Evolutionary conservation across 2,797 vertebrate genomes (phyloP), one percentile per base, ranked within the genome.

Genomic region (Paguma larvata): DNA sequence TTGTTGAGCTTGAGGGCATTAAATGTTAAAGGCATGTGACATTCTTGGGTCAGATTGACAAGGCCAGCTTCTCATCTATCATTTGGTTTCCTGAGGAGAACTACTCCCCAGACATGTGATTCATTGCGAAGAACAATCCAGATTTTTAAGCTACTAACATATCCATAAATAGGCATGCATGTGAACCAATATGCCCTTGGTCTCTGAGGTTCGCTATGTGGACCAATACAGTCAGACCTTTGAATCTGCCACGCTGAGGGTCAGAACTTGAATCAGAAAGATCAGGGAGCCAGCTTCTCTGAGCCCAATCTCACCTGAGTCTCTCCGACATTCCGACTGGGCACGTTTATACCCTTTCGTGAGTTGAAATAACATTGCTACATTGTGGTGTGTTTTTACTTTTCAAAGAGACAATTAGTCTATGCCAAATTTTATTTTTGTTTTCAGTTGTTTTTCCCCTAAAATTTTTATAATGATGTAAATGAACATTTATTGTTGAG

Each of bases 51-150:
- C 86, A 68, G 41, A 87, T 48, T 48, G 62, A 89, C 79, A 67
- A 93, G 77, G 32, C 13, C 80, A 82, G 41, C 62, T 85, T 94
- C 70, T 96, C 65, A 91, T 87, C 70, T 94, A 21, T 95, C 95
- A 96, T 84, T 80, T 97, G 95, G 32, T 91, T 86, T 96, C 77
- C 41, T 80, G 63, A 89, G 68, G 91, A 94, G 83, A 82, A 48
- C 32, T 73, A 3, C 63, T 88, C 73, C 59, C 83, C 21, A 82
- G 38, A 63, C 62, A 95, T 3, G 1, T 44, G 14, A 95, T 89
- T 96, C 53, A 44, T 83, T 93, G 68, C 95, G 83, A 92, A 90
- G 73, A 96, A 79, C 13, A 91, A 53, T 56, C 12, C 23, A 85
- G 34, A 48, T 63, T 86, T 95, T 91, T 70, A 83, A 95, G 83